Evolutionary conservation across 2,113 vertebrate genomes (phyloP), one percentile per base, ranked within the genome.

Genomic region (Ciconia maguari): DNA sequence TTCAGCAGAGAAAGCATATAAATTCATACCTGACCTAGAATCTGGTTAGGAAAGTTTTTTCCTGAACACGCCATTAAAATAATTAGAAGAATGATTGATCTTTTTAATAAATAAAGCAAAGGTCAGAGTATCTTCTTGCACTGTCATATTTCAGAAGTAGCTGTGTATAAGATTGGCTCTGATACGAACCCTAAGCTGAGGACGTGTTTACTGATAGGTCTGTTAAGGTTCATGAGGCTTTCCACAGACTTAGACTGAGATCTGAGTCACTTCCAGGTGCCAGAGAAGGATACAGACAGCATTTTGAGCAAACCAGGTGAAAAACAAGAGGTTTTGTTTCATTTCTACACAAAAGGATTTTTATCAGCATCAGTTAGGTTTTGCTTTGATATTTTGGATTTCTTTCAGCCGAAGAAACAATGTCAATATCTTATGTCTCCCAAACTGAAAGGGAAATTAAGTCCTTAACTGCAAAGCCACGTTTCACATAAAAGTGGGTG

Each of bases 71-170:
- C 5, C 8, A 48, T 76, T 64, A 10, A 90, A 94, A 81, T 52
- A 65, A 51, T 44, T 57, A 46, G 32, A 85, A 58, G 14, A 85
- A 69, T 83, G 34, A 91, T 24, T 54, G 46, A 87, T 74, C 13
- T 83, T 94, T 95, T 91, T 48, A 95, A 88, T 90, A 96, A 90
- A 57, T 58, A 75, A 92, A 92, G 29, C 25, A 89, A 87, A 91
- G 42, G 29, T 68, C 49, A 91, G 34, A 62, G 11, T 70, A 70
- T 51, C 62, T 72, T 91, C 34, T 85, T 82, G 49, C 34, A 49
- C 25, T 54, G 12, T 66, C 29, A 21, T 69, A 69, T 91, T 89
- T 92, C 83, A 94, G 36, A 90, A 64, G 41, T 13, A 69, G 19
- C 9, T 84, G 10, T 65, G 61, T 44, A 36, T n/a, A 94, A 68